These are phyloP conservation scores for Junco hyemalis DNA, from an alignment of 2,113 vertebrate genomes.

Conservation along the genomic window DNA sequence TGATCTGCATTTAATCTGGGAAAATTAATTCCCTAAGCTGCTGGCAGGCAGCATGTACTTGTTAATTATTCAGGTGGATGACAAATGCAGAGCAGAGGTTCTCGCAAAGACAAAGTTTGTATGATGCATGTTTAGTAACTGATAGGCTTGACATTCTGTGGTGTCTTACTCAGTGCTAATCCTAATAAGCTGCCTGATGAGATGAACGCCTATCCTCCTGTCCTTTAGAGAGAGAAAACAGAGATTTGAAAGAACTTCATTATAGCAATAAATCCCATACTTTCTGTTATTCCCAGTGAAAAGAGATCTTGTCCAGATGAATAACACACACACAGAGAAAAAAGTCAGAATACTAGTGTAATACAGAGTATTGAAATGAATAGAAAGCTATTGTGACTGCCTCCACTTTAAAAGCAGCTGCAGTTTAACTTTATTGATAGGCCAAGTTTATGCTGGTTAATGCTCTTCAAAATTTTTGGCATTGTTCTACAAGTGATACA, in stretches of 20 bases:
- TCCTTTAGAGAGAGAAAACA: conserved; percentile 74
- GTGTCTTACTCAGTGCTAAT: conserved; percentile 82
- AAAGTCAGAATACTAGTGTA: conserved; percentile 1
- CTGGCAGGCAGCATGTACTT: conserved; percentile 86
- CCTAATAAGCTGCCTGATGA: conserved; percentile 82
- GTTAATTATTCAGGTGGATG: conserved; percentile 89
- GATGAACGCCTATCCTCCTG: conserved; percentile 74
- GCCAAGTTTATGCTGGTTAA: neutral
- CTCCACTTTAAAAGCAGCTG: conserved; percentile 13
- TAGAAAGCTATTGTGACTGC: conserved; percentile 13
- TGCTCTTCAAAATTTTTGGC: neutral
- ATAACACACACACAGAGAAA: conserved; percentile 22
- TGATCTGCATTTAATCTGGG: conserved; percentile 79
- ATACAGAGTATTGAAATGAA: conserved; percentile 17
- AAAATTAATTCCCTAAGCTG: conserved; percentile 83
- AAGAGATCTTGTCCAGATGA: conserved; percentile 71
- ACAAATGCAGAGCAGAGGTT: conserved; percentile 87
- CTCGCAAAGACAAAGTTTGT: conserved; percentile 83
- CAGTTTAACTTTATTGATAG: conserved; percentile 1
- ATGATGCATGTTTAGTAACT: conserved; percentile 82
- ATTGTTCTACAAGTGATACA: neutral
- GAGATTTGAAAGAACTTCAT: conserved; percentile 79
- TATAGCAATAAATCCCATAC: conserved; percentile 76
- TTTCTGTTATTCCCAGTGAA: conserved; percentile 66
- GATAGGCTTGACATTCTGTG: conserved; percentile 81